Evolutionary conservation across 2,113 vertebrate genomes (phyloP).

Genomic region (Rattus norvegicus): GRCr8 NC_086019.1:109531501-109532000

Average conservation of each 20-base stretch:
- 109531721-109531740: background rate
- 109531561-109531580: background rate
- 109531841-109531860: background rate
- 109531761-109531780: background rate
- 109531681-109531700: background rate
- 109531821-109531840: background rate
- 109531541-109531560: background rate
- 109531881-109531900: slow-evolving; percentile 20
- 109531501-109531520: background rate
- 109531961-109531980: background rate
- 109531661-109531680: background rate
- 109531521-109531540: background rate
- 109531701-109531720: background rate
- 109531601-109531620: too few relatives aligned
- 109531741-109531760: background rate
- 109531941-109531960: background rate
- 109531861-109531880: background rate
- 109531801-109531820: background rate
- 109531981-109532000: background rate
- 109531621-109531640: background rate
- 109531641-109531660: background rate
- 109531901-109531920: background rate
- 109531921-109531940: slow-evolving; percentile 25
- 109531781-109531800: background rate
- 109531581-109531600: background rate